Evolutionary conservation across 2,113 vertebrate genomes (phyloP).

Genomic region (Mormyrus iriodes): DNA sequence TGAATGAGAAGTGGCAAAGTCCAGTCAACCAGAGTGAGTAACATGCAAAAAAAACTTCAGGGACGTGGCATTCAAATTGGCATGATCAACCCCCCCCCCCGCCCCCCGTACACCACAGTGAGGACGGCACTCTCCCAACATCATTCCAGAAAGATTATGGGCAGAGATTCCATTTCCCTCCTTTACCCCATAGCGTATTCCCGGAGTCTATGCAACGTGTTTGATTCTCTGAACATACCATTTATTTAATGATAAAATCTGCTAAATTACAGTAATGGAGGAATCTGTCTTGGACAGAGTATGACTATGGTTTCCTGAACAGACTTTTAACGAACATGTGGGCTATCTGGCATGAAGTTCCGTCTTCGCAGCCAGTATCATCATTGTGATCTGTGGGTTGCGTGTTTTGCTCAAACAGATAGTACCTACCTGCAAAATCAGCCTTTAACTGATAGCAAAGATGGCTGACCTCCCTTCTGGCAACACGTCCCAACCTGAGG

Average conservation of each 20-base stretch:
- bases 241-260: background rate
- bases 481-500: background rate
- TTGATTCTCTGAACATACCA: background rate
- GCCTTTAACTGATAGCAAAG: background rate
- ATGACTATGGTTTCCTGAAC: background rate
- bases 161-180: background rate
- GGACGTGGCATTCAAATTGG: background rate
- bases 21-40: background rate
- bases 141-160: background rate
- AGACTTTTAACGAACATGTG: background rate
- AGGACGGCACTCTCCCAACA: background rate
- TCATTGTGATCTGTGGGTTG: background rate
- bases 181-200: background rate
- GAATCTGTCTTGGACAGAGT: background rate
- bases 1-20: background rate
- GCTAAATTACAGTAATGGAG: background rate
- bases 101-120: background rate
- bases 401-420: background rate
- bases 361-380: background rate
- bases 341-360: background rate
- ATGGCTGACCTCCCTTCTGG: background rate
- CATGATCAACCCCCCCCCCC: background rate
- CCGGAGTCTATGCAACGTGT: background rate
- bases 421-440: background rate
- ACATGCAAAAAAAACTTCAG: background rate